A percentile compares a stretch with the other conserved stretches of the same genome.
These are phyloP conservation scores for Dipodomys stephensi DNA, from an alignment of 2,113 vertebrate species.

Conservation along the genomic window DNA sequence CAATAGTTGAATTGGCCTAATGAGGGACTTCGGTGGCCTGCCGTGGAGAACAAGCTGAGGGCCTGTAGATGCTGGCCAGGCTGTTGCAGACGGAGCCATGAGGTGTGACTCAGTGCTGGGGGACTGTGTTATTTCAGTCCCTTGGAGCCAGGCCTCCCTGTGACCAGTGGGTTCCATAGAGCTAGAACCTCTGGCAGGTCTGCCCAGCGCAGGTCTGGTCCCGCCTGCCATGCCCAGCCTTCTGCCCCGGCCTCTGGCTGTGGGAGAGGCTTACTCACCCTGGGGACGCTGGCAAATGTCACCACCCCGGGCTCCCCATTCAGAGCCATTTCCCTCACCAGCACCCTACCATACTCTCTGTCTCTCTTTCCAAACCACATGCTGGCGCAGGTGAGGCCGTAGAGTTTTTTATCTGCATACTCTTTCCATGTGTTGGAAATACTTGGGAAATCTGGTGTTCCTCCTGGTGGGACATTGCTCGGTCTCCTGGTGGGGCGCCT, in stretches of 20 bases:
- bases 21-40: not conserved
- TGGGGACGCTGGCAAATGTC: not conserved
- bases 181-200: not conserved
- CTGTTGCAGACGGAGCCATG: not conserved
- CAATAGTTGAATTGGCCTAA: constrained; percentile 66
- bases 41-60: not conserved
- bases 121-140: not conserved
- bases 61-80: not conserved
- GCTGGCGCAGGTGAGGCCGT: not conserved
- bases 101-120: not conserved
- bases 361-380: not conserved
- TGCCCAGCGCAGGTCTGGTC: no score
- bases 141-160: not conserved
- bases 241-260: no score
- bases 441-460: not conserved
- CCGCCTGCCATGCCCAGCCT: no score
- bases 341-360: no score
- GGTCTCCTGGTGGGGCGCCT: no score
- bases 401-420: constrained; percentile 1
- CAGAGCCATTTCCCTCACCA: no score
- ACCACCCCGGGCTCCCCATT: not conserved
- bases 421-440: not conserved
- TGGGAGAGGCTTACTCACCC: not conserved
- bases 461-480: no score
- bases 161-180: not conserved